Conservation (phyloP, 2,888 invertebrate genomes). For the Opisthograptis luteolata region DNA sequence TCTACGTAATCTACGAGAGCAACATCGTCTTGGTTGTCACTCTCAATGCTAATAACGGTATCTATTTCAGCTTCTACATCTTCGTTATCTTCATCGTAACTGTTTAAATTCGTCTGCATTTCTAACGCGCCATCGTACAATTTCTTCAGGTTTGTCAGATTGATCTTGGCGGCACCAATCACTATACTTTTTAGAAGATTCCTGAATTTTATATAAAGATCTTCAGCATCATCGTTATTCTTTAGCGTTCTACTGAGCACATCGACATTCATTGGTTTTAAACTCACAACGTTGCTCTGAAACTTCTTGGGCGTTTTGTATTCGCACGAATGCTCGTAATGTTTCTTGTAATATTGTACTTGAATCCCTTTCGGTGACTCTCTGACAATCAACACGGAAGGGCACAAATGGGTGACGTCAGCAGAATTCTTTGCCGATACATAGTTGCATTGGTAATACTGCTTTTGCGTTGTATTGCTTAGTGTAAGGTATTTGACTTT, state of each 20-base stretch:
- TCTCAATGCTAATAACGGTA: too few species aligned
- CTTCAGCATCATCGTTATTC: conserved; percentile 11
- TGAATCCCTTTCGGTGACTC: conserved; percentile 57
- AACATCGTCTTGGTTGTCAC: not conserved
- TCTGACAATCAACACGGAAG: conserved; percentile 51
- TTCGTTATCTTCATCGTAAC: conserved; percentile 41
- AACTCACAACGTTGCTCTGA: not conserved
- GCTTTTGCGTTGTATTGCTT: conserved; percentile 43
- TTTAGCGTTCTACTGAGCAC: not conserved
- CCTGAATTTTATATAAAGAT: conserved; percentile 57
- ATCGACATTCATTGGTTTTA: too few species aligned
- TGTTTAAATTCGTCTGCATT: conserved; percentile 53
- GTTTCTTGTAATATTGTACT: conserved; percentile 57
- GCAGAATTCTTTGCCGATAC: conserved; percentile 20
- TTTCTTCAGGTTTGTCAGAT: conserved; percentile 45
- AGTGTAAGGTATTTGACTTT: conserved; percentile 43
- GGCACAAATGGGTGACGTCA: conserved; percentile 49
- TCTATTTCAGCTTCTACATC: not conserved
- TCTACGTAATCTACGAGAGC: not conserved
- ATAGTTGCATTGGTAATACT: conserved; percentile 55
- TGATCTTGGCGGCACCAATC: conserved; percentile 48
- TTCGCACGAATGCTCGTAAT: conserved; percentile 47
- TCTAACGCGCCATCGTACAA: conserved; percentile 57
- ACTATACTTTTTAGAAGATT: conserved; percentile 53
- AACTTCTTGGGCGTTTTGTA: conserved; percentile 45